A percentile compares a stretch with the other conserved stretches of the same genome.
Evolutionary conservation across 2,113 vertebrate genomes (phyloP).

Genomic region (Malurus elegans): DNA sequence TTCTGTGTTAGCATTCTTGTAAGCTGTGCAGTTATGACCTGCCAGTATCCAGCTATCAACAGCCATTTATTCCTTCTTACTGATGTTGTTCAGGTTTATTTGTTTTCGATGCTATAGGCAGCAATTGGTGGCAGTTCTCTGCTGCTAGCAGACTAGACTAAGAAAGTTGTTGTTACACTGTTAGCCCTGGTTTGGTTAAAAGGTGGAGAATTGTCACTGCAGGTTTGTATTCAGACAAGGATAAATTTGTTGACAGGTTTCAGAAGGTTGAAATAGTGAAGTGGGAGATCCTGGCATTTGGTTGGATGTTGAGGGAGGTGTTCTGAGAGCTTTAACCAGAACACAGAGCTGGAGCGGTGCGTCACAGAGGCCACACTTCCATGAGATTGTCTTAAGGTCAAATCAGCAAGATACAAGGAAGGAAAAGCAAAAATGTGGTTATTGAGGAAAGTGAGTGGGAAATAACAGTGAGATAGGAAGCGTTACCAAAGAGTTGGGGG

Average conservation of each 20-base stretch:
- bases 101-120: background rate
- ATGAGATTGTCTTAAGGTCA: background rate
- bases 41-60: background rate
- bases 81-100: background rate
- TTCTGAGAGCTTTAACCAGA: background rate
- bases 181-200: background rate
- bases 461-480: background rate
- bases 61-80: background rate
- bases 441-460: background rate
- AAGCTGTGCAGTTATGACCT: background rate
- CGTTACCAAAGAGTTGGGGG: background rate
- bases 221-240: background rate
- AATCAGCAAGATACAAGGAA: background rate
- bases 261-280: background rate
- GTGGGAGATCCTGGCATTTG: background rate
- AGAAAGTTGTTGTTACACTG: accelerated
- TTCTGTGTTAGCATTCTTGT: background rate
- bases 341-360: background rate
- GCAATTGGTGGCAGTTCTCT: background rate
- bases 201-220: background rate
- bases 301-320: background rate
- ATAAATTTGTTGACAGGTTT: background rate
- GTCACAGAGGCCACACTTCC: background rate
- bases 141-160: background rate
- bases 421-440: background rate